A percentile compares a stretch with the other conserved stretches of the same genome.
Conservation (phyloP, 2,888 invertebrate genomes). For the Parelbella ahira region DNA sequence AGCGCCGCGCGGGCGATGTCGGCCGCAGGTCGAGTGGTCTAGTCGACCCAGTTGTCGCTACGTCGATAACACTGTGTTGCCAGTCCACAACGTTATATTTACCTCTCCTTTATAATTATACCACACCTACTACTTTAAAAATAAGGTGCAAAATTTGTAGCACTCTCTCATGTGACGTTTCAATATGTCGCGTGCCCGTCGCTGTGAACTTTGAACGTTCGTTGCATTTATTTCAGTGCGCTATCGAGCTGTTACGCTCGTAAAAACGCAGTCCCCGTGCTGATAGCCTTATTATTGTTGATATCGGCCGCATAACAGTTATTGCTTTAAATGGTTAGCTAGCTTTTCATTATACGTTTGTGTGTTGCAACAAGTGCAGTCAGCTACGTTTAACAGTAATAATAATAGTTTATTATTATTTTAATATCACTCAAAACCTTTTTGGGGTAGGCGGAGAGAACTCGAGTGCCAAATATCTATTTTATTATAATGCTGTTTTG, state of each 20-base stretch:
- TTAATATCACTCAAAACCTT: no score
- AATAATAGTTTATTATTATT: no score
- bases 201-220: slow-evolving; percentile 48
- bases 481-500: no score
- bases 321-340: slow-evolving; percentile 13
- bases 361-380: slow-evolving; percentile 1
- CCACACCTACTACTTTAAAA: slow-evolving; percentile 2
- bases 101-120: slow-evolving; percentile 20
- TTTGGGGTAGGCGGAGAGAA: no score
- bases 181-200: slow-evolving; percentile 46
- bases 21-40: slow-evolving; percentile 57
- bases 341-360: background rate
- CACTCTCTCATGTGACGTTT: slow-evolving; percentile 32
- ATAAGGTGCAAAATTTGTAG: slow-evolving; percentile 21
- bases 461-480: no score
- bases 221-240: slow-evolving; percentile 42
- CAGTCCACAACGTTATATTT: slow-evolving; percentile 33
- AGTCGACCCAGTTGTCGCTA: slow-evolving; percentile 62
- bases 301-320: slow-evolving; percentile 16
- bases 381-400: background rate
- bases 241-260: slow-evolving; percentile 41
- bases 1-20: slow-evolving; percentile 16
- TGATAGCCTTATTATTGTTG: slow-evolving; percentile 43
- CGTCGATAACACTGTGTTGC: slow-evolving; percentile 44
- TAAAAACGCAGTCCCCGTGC: slow-evolving; percentile 45